Evolutionary conservation across 2,113 vertebrate genomes (phyloP), one percentile per base, ranked within the genome.

Genomic region (Gymnocephalus cernua): DNA sequence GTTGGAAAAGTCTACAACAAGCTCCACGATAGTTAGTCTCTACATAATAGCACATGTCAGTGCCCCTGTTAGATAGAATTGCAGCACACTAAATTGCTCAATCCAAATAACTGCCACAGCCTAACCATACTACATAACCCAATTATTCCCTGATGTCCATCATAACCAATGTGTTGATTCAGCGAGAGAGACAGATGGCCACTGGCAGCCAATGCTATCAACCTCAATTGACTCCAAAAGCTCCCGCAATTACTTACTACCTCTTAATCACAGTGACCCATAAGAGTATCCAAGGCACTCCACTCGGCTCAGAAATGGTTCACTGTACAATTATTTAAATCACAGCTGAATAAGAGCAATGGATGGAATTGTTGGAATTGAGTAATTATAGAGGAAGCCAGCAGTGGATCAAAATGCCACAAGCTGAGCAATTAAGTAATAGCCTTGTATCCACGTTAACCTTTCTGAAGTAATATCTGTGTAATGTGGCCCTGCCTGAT

Each of bases 271-370:
- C 79, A 88, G 64, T 88, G 90, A 77, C 87, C 88, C 61, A 68
- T 58, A 86, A 80, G 58, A 83, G 53, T 74, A 83, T 89, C 67
- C 50, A 53, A 79, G 80, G 84, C 77, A 68, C 75, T 87, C 77
- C 66, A 72, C 64, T 73, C 62, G 81, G 54, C 85, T 87, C 65
- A 76, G 57, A 82, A 71, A 83, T 41, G 83, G 77, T 82, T 89
- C 80, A 85, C 68, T 79, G 70, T 87, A 90, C 90, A 91, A 94
- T 94, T 94, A 92, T 91, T 93, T 62, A 94, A 93, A 93, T 93
- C 84, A 88, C 57, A 86, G 83, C 82, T 80, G 79, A 93, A 92
- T 85, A 86, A 87, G 85, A 78, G 74, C 75, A 76, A 87, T 86
- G 77, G 82, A 85, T 65, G 45, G 74, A 88, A 83, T 81, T 90